phyloP scores from a whole-genome alignment of 2,113 vertebrate genomes.

The Galbula dea region DNA sequence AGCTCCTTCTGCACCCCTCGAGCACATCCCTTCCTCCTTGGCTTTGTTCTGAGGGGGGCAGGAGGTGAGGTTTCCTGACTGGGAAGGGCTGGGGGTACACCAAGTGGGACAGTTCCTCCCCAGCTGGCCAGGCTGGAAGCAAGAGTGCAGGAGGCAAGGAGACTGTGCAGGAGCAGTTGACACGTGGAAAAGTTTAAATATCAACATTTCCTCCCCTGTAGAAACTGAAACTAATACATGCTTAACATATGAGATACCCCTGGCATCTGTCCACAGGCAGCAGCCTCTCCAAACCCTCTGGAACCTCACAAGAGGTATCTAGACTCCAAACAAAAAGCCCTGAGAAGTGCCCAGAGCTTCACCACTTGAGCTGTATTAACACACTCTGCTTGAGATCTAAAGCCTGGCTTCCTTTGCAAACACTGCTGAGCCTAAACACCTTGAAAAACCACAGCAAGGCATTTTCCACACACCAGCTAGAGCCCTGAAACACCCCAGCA shows the following conservation, averaged over 20 bases:
- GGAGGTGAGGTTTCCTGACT: not conserved
- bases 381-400: not conserved
- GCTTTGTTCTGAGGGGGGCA: not conserved
- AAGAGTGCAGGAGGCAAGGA: not conserved
- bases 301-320: not conserved
- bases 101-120: not conserved
- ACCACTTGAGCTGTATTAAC: not conserved
- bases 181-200: slow-evolving; percentile 49
- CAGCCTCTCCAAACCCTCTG: not conserved
- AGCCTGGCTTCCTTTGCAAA: not conserved
- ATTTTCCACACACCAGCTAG: too few species aligned
- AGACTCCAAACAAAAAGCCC: not conserved
- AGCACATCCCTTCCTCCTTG: accelerated
- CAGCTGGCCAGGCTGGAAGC: not conserved
- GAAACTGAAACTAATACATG: slow-evolving; percentile 38
- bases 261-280: slow-evolving; percentile 26
- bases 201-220: slow-evolving; percentile 43
- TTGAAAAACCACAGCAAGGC: too few species aligned
- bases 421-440: not conserved
- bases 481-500: accelerated
- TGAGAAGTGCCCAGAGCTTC: not conserved
- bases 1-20: not conserved
- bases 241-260: slow-evolving; percentile 11
- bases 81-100: accelerated
- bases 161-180: not conserved